Conservation (phyloP, 2,113 vertebrate species). For the Barbus barbus region DNA sequence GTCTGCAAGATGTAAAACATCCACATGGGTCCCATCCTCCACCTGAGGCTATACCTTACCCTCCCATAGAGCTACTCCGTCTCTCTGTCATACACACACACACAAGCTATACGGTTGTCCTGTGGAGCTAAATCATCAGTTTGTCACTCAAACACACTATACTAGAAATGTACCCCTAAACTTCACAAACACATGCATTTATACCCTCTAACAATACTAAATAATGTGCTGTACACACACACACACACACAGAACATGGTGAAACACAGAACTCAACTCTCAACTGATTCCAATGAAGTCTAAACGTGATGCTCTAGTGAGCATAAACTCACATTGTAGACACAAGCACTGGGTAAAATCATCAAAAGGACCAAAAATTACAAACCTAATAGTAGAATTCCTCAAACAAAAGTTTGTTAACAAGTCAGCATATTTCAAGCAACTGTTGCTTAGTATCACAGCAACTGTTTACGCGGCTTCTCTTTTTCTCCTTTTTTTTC, state of each 20-base stretch:
- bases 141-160: conserved; percentile 1
- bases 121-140: conserved; percentile 8
- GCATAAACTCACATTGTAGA: neutral
- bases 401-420: too few species aligned
- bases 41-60: conserved; percentile 52
- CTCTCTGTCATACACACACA: conserved; percentile 22
- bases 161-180: neutral
- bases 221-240: neutral
- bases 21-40: conserved; percentile 53
- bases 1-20: conserved; percentile 60
- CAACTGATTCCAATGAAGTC: neutral
- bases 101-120: neutral
- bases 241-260: neutral
- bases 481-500: too few species aligned
- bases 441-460: too few species aligned
- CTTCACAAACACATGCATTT: neutral
- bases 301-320: neutral
- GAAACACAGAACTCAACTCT: neutral
- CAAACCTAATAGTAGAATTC: too few species aligned
- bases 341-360: neutral
- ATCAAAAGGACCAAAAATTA: too few species aligned
- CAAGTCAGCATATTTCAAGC: too few species aligned
- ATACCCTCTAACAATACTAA: neutral
- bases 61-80: conserved; percentile 17
- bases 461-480: too few species aligned